These are phyloP conservation scores for Rachycentron canadum DNA, from an alignment of 2,797 vertebrate species.

Conservation along the genomic window DNA sequence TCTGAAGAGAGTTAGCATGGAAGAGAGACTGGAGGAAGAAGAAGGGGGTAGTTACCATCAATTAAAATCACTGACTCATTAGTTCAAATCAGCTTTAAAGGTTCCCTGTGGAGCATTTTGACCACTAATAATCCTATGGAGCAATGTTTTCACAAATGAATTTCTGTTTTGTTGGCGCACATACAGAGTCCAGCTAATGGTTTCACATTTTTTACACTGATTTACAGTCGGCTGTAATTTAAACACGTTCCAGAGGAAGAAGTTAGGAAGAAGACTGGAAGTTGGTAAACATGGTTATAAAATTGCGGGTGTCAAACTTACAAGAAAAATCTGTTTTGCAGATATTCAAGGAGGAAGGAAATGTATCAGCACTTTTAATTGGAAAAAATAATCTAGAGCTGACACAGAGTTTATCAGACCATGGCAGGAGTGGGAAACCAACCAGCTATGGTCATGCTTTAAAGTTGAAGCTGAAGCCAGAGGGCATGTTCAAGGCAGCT, in stretches of 20 bases:
- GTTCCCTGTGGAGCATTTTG: background rate
- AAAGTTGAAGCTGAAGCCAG: no score
- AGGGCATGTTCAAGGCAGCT: no score
- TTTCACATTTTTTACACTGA: background rate
- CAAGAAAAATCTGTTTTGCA: no score
- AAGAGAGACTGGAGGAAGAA: constrained; percentile 91
- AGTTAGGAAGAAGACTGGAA: background rate
- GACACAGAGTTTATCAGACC: no score
- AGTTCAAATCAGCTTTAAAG: constrained; percentile 3
- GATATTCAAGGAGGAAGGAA: no score
- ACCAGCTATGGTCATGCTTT: no score
- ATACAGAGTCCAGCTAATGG: background rate
- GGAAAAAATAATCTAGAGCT: no score
- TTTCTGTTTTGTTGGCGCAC: background rate
- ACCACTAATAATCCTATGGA: background rate
- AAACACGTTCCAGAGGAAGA: no score
- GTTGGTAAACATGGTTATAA: background rate
- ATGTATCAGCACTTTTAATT: no score
- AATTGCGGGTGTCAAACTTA: background rate
- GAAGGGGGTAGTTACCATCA: constrained; percentile 7
- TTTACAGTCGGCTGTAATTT: background rate
- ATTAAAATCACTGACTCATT: constrained; percentile 8
- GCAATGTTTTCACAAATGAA: background rate
- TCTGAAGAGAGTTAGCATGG: constrained; percentile 97
- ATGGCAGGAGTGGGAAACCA: no score